Evolutionary conservation across 2,888 invertebrate species (phyloP).

Genomic region (Agrotis segetum): DNA sequence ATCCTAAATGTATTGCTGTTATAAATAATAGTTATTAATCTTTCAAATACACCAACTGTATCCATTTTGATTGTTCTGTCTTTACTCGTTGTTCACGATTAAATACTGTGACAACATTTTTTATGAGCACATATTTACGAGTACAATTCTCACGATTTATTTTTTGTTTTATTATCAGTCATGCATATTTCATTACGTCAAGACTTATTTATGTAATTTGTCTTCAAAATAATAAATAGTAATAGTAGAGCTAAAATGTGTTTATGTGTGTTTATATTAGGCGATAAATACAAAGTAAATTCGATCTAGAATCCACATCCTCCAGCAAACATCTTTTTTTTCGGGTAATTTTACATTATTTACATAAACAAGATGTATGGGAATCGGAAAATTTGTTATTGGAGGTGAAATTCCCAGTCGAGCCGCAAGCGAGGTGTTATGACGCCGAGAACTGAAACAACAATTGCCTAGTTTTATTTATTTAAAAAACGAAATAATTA

Average conservation of each 20-base stretch:
- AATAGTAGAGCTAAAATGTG: background rate
- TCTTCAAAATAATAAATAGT: background rate
- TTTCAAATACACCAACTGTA: constrained; percentile 31
- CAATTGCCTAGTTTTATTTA: too few relatives aligned
- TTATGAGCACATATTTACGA: background rate
- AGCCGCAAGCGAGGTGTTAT: too few relatives aligned
- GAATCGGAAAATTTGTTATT: too few relatives aligned
- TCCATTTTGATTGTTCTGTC: constrained; percentile 7
- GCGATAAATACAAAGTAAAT: background rate
- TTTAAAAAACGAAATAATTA: background rate
- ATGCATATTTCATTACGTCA: constrained; percentile 1
- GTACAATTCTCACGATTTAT: background rate
- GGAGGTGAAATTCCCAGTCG: too few relatives aligned
- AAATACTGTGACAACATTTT: background rate
- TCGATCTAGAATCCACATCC: background rate
- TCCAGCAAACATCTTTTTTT: background rate
- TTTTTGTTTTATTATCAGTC: background rate
- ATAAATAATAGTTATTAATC: constrained; percentile 48
- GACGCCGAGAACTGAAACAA: too few relatives aligned
- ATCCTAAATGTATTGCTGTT: constrained; percentile 41
- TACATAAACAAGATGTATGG: too few relatives aligned
- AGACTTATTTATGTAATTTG: background rate
- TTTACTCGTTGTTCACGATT: background rate
- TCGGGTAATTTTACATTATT: too few relatives aligned
- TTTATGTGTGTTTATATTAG: background rate